Evolutionary conservation across 1,140 invertebrate genomes (phyloP), one percentile per base, ranked within the genome.

Genomic region (Hyphantria cunea): DNA sequence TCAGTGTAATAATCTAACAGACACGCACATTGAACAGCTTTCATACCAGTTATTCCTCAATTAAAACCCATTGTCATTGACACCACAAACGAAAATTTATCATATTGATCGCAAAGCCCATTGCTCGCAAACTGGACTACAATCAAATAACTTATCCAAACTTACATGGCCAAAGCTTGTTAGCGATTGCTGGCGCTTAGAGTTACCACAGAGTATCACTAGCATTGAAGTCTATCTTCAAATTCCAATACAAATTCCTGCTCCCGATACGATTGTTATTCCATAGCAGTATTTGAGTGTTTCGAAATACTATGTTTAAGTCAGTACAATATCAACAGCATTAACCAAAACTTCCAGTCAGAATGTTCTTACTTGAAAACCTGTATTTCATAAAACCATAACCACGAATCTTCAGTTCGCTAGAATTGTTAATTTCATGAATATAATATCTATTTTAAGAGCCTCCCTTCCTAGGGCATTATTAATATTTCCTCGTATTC

Each of bases 121-220:
- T 39, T 31, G 0, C 6, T 13, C 48, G 45, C 34, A 49, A 13
- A 41, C 15, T 31, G 37, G 15, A 41, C 34, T 47, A 45, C 41
- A 45, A 47, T 41, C 53, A 15, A 25, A 32, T 55, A 64, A 64
- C 61, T 55, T 55, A 47, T 52, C 52, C 11, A 53, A 64, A 64
- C 61, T 64, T 63, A 51, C 39, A 47, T 31, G 44, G 39, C 7
- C 52, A 44, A 37, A 49, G 33, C 61, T 64, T 47, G 61, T 64
- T 64, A 64, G 44, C 45, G 34, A 44, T 25, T 34, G 25, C 60
- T 14, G 14, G 11, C 9, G 8, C 34, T 2, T 37, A 37, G 34
- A 7, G 34, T 2, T 37, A 37, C 34, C 8, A 37, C 34, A 11
- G 2, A 8, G 34, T 37, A 37, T 8, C 11, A 37, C 34, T 11